Base-by-base conservation (phyloP, 2,888 invertebrate genomes). In the Temnothorax rugatulus region DNA sequence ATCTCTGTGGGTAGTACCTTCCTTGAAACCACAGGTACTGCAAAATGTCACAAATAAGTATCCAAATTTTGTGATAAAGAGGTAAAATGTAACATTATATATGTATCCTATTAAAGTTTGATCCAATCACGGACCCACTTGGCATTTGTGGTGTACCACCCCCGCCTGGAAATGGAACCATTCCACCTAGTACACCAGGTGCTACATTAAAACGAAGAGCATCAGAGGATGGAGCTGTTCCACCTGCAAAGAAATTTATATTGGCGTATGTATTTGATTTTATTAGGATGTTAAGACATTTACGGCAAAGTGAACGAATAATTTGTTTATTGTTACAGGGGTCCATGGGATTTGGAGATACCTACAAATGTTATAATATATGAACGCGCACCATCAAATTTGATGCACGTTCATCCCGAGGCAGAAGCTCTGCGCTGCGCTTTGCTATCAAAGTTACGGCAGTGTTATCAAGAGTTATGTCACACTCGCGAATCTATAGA, bases 1-100 rank as follows among this genome's bases (percentile, higher is more conserved):
- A 95, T 99, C 99, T n/a, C 96, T 99, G 91, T 99, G 99, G 99
- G 99, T 99, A 95, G 97, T 98, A 96, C 99, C 99, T 18, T 96
- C 97, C n/a, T 95, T 97, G 13, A 97, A 97, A 93, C 96, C 97
- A 84, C 97, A 97, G 91, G 95, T 95, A 92, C 34, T 83, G 25
- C 47, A 77, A 41, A 77, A 38, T 87, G 29, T 29, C 4, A 7
- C 2, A 34, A 11, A 54, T n/a, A 9, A 38, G 21, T 41, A 64
- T 4, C 2, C 52, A 29, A 21, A 68, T 59, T 79, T 50, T 79
- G 3, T 34, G 11, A 13, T 8, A 29, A 74, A 50, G 4, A 41
- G 5, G 4, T 47, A n/a, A 75, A 61, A 63, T 44, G 4, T 68
- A 38, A 68, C 18, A 18, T 34, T 9, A 38, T 15, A 50, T 81